Base-by-base conservation (phyloP, 2,797 vertebrate genomes). In the Spinibarbus caldwelli region DNA sequence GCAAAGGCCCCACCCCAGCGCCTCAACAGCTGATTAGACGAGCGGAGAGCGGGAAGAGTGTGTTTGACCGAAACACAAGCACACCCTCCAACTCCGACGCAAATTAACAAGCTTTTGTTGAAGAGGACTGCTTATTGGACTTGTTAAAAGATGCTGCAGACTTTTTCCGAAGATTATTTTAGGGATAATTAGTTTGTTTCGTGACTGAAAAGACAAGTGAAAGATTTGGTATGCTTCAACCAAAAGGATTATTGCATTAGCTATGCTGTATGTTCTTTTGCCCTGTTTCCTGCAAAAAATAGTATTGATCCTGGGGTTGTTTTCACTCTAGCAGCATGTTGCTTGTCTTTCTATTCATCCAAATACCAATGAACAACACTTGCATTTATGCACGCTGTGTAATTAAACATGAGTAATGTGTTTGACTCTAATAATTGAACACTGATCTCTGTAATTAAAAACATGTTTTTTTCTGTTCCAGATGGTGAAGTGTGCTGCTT, bases 1-100 rank as follows among this genome's bases (percentile, higher is more conserved):
- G 91, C 92, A 95, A 94, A 95, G 94, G 93, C 94, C 93, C 93
- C 87, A 89, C 94, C 93, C 92, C 88, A 43, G 91, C 85, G 84
- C 90, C 92, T 92, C 91, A 88, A 89, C 49, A 87, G 88, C 92
- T 94, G 93, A 94, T 93, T 93, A 90, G 92, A 92, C 88, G 89
- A 91, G 87, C 82, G 80, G 72, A 76, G 87, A 87, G 84, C 81
- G 83, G 84, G 87, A 88, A 77, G 41, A 87, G 57, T n/a, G 52
- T 66, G 67, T 66, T 14, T 67, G 43, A 75, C 67, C 36, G 77
- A 64, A 52, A 34, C 72, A 66, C 38, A 21, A 62, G 38, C 11
- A 79, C 68, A 85, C 26, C n/a, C 47, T 54, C 75, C 8, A 45
- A 68, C 34, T 67, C 52, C 2, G 14, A 70, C 19, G 21, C 76